Evolutionary conservation across 2,888 invertebrate genomes (phyloP).

Genomic region (Torymus aiolomorphi): DNA sequence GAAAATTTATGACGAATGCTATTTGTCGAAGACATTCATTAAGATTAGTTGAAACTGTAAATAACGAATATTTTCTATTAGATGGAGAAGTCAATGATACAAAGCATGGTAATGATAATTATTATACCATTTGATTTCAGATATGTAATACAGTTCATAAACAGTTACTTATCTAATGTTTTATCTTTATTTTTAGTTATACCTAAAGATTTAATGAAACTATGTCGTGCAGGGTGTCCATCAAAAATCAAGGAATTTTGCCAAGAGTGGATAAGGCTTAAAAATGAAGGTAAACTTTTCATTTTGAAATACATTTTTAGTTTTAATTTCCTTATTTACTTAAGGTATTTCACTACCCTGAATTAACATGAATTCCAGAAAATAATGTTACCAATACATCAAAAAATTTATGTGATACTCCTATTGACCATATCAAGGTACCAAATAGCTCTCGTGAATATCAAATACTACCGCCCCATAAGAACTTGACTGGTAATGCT

Average conservation of each 20-base stretch:
- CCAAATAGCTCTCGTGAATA: constrained; percentile 67
- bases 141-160: not conserved
- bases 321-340: constrained; percentile 13
- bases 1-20: constrained; percentile 64
- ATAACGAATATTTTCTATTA: constrained; percentile 64
- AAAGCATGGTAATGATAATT: constrained; percentile 63
- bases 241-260: constrained; percentile 66
- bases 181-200: constrained; percentile 59
- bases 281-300: constrained; percentile 37
- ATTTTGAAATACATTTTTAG: not conserved
- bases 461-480: constrained; percentile 64
- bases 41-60: constrained; percentile 64
- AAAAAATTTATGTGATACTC: not conserved
- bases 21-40: constrained; percentile 62
- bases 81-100: constrained; percentile 64
- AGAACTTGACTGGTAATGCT: constrained; percentile 66
- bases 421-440: constrained; percentile 56
- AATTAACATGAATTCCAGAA: too few relatives aligned
- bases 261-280: constrained; percentile 60
- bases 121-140: not conserved
- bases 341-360: not conserved
- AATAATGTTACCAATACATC: not conserved
- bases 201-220: constrained; percentile 64
- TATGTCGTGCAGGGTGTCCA: constrained; percentile 69
- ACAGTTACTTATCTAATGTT: constrained; percentile 19